A percentile compares a stretch with the other conserved stretches of the same genome.
Evolutionary conservation across 2,113 vertebrate genomes (phyloP).

Genomic region (Myrmophylax atrothorax): DNA sequence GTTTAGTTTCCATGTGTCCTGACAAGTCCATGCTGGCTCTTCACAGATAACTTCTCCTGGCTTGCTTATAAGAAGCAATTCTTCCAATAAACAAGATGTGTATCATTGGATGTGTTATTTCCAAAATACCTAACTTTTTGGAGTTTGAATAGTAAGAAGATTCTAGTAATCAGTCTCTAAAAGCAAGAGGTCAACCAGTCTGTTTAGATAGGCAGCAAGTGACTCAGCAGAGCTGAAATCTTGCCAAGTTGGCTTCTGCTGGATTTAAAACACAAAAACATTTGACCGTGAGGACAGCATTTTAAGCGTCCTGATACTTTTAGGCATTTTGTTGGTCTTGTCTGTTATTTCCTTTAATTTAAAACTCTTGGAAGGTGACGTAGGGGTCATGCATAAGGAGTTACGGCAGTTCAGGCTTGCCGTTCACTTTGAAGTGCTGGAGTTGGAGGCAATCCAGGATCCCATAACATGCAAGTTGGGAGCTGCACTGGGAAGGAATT

Average conservation of each 20-base stretch:
- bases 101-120: neutral
- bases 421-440: neutral
- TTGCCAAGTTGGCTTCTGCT: constrained; percentile 18
- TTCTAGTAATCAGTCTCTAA: neutral
- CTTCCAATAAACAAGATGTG: neutral
- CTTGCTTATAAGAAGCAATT: neutral
- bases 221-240: constrained; percentile 56
- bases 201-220: constrained; percentile 52
- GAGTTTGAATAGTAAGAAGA: neutral
- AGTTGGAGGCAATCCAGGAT: constrained; percentile 8
- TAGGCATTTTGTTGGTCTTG: neutral
- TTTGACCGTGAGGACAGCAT: neutral
- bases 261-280: neutral
- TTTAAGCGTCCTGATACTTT: neutral
- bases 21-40: neutral
- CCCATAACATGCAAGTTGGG: neutral
- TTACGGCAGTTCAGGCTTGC: neutral
- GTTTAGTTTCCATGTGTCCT: neutral
- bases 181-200: neutral
- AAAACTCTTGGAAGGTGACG: neutral
- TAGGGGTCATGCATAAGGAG: neutral
- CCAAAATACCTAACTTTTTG: neutral
- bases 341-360: constrained; percentile 44
- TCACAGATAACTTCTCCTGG: neutral
- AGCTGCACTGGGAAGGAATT: neutral